phyloP scores from a whole-genome alignment of 1,140 invertebrate species.

The Homalodisca vitripennis region DNA sequence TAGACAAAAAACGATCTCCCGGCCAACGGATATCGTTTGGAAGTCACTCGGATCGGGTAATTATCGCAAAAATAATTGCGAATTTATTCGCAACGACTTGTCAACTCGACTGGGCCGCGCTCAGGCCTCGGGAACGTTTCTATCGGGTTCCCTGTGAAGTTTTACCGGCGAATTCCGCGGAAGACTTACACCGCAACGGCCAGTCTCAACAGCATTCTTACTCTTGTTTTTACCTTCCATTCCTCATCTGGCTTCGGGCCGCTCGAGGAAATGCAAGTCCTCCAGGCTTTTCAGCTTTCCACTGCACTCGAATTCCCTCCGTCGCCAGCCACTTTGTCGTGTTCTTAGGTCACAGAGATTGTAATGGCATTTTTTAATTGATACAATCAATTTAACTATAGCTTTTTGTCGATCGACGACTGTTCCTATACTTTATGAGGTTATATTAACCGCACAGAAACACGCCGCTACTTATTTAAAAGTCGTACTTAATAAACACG shows the following conservation, averaged over 20 bases:
- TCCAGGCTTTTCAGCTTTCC: conserved; percentile 15
- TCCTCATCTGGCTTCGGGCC: neutral
- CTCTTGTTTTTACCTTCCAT: conserved; percentile 28
- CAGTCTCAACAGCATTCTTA: conserved; percentile 24
- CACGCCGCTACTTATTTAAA: too few species aligned
- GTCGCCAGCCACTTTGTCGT: too few species aligned
- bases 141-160: conserved; percentile 21
- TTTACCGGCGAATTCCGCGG: conserved; percentile 24
- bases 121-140: conserved; percentile 23
- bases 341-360: too few species aligned
- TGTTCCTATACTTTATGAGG: too few species aligned
- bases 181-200: neutral
- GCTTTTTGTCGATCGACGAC: too few species aligned
- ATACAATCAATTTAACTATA: too few species aligned
- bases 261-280: neutral
- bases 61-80: conserved; percentile 24
- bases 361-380: too few species aligned
- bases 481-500: too few species aligned
- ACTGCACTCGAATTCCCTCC: too few species aligned
- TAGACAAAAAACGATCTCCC: neutral
- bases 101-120: conserved; percentile 17
- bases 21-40: neutral
- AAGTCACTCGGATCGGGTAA: conserved; percentile 7
- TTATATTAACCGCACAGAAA: too few species aligned
- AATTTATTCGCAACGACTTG: conserved; percentile 16